Evolutionary conservation across 2,113 vertebrate genomes (phyloP), one percentile per base, ranked within the genome.

Genomic region (Toxotes jaculatrix): DNA sequence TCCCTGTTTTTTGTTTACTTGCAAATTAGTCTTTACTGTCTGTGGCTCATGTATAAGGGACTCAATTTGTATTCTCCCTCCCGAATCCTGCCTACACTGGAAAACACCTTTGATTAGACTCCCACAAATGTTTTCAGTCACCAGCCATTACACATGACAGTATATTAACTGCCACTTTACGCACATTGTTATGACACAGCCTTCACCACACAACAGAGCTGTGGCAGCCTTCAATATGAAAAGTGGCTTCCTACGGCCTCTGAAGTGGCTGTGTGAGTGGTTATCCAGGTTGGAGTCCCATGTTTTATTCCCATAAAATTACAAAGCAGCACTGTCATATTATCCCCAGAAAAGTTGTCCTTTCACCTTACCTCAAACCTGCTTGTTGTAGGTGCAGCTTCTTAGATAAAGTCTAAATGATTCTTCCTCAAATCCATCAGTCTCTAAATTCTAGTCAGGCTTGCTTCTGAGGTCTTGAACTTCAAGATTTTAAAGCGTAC

Each of bases 1-100:
- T 62, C 59, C 31, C 31, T 71, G 19, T n/a, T 63, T 66, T 93
- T 90, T 92, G 74, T 78, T 85, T 87, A 85, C 68, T 85, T 91
- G 91, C 88, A 93, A 93, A 92, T 91, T 1, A 84, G 77, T 10
- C 11, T 76, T 66, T 60, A 43, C 57, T 53, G 11, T 55, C 31
- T 47, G n/a, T 9, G 68, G 17, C 38, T 62, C 1, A 49, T 51
- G 4, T 8, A 38, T 43, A 69, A 56, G 34, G 11, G 47, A 56
- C 34, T 70, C 43, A 21, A 43, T 72, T 71, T 64, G 65, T 23
- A 32, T 76, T 59, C 34, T 68, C 23, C 21, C 12, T 68, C 31
- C 34, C 21, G 0, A 49, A 53, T 73, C 43, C 4, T 64, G 51
- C 5, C 3, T 5, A 17, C 31, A 38, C 16, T 7, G 43, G 4